Conservation (phyloP, 2,797 vertebrate genomes). For the Phrynocephalus guinanensis region DNA sequence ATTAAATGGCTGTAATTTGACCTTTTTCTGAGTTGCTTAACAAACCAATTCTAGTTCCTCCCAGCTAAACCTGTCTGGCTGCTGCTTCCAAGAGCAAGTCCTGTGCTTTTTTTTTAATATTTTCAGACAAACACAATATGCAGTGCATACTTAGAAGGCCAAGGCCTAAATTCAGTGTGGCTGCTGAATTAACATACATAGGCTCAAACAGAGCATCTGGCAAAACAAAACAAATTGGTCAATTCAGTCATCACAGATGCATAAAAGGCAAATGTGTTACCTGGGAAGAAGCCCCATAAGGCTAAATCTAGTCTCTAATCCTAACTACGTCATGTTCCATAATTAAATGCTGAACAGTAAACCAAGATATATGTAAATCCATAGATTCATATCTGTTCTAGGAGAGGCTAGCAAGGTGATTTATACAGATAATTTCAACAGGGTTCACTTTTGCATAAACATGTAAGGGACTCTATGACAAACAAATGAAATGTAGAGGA, state of each 20-base stretch:
- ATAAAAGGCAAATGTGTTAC: neutral
- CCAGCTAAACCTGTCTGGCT: constrained; percentile 25
- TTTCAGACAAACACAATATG: neutral
- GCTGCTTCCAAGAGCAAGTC: constrained; percentile 10
- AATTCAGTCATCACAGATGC: neutral
- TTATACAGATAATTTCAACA: no score
- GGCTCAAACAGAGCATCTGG: neutral
- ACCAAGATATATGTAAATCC: no score
- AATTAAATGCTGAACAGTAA: no score
- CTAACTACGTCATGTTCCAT: no score
- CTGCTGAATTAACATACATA: neutral
- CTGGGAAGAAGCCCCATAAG: neutral
- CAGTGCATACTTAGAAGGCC: neutral
- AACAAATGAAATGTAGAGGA: no score
- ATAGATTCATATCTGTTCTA: no score
- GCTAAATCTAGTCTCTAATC: no score
- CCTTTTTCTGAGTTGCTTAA: neutral
- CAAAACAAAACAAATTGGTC: neutral
- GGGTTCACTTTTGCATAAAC: no score
- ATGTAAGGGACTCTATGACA: no score
- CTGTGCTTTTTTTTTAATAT: neutral
- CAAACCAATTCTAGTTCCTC: neutral
- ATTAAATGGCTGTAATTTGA: constrained; percentile 18
- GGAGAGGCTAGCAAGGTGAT: no score
- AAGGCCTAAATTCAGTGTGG: neutral